phyloP scores from a whole-genome alignment of 2,113 vertebrate species.

The Pluvialis apricaria region DNA sequence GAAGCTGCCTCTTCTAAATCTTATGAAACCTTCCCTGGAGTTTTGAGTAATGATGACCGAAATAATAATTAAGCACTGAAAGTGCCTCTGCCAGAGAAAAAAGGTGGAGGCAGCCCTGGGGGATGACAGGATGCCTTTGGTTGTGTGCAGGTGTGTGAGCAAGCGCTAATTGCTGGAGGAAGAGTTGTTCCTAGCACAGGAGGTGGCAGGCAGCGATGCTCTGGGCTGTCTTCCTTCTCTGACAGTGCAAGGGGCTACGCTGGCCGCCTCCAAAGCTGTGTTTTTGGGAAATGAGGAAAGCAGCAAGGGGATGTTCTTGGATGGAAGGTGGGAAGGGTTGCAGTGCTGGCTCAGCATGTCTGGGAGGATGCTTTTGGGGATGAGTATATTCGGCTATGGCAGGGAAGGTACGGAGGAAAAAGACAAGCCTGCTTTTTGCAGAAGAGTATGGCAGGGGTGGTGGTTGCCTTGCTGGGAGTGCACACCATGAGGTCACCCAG shows the following conservation, averaged over 20 bases:
- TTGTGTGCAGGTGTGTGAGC: not conserved
- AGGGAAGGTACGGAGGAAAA: not conserved
- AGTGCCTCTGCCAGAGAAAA: not conserved
- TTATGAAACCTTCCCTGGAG: not conserved
- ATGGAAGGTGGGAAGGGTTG: not conserved
- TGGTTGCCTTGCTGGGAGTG: not conserved
- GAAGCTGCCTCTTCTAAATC: not conserved
- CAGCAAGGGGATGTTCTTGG: rapidly evolving
- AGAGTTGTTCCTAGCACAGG: not conserved
- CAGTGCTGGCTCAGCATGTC: rapidly evolving
- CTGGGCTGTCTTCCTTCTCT: not conserved
- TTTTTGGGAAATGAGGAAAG: not conserved
- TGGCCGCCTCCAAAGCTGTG: rapidly evolving
- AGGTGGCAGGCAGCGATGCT: not conserved
- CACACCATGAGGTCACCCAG: not conserved
- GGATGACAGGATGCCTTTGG: not conserved
- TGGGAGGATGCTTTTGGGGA: not conserved
- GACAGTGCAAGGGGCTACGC: rapidly evolving
- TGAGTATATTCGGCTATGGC: not conserved
- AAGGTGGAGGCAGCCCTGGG: not conserved
- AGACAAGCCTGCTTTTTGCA: not conserved
- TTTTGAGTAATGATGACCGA: not conserved
- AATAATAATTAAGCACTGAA: not conserved
- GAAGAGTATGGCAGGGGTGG: not conserved
- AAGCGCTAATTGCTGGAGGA: not conserved